Evolutionary conservation across 2,113 vertebrate genomes (phyloP), one percentile per base, ranked within the genome.

Genomic region (Eolophus roseicapilla): DNA sequence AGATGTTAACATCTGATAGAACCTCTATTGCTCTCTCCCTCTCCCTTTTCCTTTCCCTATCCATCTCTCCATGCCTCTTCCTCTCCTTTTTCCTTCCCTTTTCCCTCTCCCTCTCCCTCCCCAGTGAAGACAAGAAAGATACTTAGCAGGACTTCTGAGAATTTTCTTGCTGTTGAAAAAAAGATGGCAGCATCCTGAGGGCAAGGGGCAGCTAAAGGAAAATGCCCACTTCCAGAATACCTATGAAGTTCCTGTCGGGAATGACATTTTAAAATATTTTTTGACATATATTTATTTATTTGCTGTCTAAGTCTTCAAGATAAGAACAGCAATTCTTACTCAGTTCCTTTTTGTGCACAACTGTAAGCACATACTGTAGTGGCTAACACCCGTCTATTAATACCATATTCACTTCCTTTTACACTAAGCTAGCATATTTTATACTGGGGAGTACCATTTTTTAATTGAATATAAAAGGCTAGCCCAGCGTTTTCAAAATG

Each of bases 311-410:
- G 29, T 20, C n/a, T 84, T 74, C 55, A 39, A 21, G 12, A 6
- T 19, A 89, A 71, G 74, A 92, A 52, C 49, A 81, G 27, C 7
- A 82, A 60, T 47, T 92, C 31, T 88, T 71, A 76, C 10, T 83
- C 65, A 49, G 81, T 85, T 93, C 52, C 89, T 76, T 82, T 74
- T 16, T 59, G 43, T 35, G 68, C 29, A 52, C 25, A 50, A 20
- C 2, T 92, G 43, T 59, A 63, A 75, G 52, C 3, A 1, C 7
- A 3, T 6, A 71, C 4, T 37, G 27, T 7, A 80, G 57, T 55
- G 78, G 70, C 74, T 92, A 81, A 84, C 43, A 71, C 55, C 18
- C 35, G 14, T 31, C 88, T 93, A 86, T 96, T 90, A 91, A 93
- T 93, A 95, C 7, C 39, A 0, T 20, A 59, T 65, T 73, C 65